A percentile compares a stretch with the other conserved stretches of the same genome.
phyloP scores from a whole-genome alignment of 2,888 invertebrate species.

The Adelphocoris suturalis region DNA sequence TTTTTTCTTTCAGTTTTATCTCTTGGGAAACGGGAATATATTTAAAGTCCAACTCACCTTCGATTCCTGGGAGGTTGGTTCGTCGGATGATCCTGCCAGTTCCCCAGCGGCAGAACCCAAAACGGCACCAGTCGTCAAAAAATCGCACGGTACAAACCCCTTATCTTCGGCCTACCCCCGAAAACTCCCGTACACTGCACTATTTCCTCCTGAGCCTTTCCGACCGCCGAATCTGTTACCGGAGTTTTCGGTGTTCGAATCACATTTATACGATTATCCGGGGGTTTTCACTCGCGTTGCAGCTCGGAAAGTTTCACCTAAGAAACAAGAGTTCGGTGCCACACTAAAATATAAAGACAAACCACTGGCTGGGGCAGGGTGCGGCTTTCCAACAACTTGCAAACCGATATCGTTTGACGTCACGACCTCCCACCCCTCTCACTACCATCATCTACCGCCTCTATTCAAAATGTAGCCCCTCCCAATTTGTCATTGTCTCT shows the following conservation, averaged over 20 bases:
- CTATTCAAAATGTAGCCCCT: conserved; percentile 43
- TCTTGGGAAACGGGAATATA: not conserved
- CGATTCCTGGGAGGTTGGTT: conserved; percentile 24
- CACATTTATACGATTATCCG: conserved; percentile 53
- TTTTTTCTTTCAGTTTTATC: not conserved
- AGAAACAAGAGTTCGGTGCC: not conserved
- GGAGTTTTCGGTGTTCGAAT: conserved; percentile 42
- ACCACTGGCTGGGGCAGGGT: conserved; percentile 69
- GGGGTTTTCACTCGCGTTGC: conserved; percentile 30
- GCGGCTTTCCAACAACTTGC: conserved; percentile 70
- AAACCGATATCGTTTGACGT: conserved; percentile 70
- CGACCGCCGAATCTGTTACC: conserved; percentile 12
- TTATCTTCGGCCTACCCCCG: conserved; percentile 35
- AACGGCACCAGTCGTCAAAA: conserved; percentile 47
- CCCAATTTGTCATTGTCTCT: not conserved
- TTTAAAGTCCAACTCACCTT: conserved; percentile 14
- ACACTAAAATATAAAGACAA: conserved; percentile 61
- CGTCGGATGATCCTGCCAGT: conserved; percentile 60
- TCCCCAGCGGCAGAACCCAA: conserved; percentile 51
- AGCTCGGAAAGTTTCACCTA: not conserved
- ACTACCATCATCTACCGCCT: not conserved
- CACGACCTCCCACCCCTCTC: conserved; percentile 48
- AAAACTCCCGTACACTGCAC: conserved; percentile 60
- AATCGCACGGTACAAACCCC: conserved; percentile 38
- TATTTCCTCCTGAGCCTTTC: conserved; percentile 7